These are phyloP conservation scores for Eulithis testata DNA, from an alignment of 2,888 invertebrate species.

Conservation along the genomic window DNA sequence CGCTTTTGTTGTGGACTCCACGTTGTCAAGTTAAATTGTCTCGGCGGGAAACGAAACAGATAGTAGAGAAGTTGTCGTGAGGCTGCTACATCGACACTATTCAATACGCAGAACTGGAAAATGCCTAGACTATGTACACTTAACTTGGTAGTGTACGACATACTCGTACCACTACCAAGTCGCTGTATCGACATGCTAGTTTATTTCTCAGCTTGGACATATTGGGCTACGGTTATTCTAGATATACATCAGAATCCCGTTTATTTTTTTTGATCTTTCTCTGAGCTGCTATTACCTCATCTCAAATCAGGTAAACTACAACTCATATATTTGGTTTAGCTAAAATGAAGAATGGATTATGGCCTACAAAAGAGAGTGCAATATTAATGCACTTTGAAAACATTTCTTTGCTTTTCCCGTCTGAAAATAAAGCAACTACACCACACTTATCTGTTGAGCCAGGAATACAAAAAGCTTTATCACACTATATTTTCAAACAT, in stretches of 20 bases:
- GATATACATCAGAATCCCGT: too few species aligned
- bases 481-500: constrained; percentile 27
- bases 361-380: constrained; percentile 8
- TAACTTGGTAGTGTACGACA: constrained; percentile 1
- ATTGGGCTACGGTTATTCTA: too few species aligned
- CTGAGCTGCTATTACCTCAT: too few species aligned
- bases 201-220: neutral
- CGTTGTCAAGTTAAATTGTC: constrained; percentile 83
- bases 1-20: constrained; percentile 73
- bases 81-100: constrained; percentile 74
- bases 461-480: constrained; percentile 13
- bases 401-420: neutral
- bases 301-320: neutral
- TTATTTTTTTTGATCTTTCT: too few species aligned
- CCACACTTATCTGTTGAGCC: neutral
- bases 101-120: constrained; percentile 58
- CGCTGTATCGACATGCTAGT: neutral
- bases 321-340: neutral
- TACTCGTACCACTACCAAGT: neutral
- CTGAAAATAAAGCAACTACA: neutral
- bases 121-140: constrained; percentile 26
- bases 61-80: constrained; percentile 77
- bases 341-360: neutral
- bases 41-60: constrained; percentile 81
- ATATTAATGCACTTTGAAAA: constrained; percentile 5